Percentiles rank a stretch among this genome's conserved stretches.
phyloP scores from a whole-genome alignment of 2,797 vertebrate species.

The Typhlichthys subterraneus region DNA sequence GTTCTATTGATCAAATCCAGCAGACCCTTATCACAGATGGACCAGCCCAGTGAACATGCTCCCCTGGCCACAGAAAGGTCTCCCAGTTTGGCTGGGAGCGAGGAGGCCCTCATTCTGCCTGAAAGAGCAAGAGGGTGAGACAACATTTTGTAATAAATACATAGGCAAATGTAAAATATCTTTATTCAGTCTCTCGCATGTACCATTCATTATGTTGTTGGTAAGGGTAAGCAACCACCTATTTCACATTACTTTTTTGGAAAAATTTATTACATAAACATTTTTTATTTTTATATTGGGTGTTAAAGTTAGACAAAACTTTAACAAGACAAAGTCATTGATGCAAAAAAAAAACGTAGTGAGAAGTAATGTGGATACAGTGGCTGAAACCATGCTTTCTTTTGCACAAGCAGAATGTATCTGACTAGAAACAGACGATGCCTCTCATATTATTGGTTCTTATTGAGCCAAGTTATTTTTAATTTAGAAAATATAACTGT shows the following conservation, averaged over 20 bases:
- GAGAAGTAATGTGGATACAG: not conserved
- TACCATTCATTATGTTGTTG: too few relatives aligned
- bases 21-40: constrained; percentile 43
- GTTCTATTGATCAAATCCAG: constrained; percentile 9
- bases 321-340: too few relatives aligned
- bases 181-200: too few relatives aligned
- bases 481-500: too few relatives aligned
- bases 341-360: not conserved
- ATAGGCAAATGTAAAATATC: too few relatives aligned
- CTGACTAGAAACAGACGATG: constrained; percentile 62
- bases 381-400: constrained; percentile 10
- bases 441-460: constrained; percentile 34
- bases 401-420: not conserved
- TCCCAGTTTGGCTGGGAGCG: constrained; percentile 32
- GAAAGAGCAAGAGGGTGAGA: constrained; percentile 48
- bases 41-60: constrained; percentile 11
- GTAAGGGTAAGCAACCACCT: too few relatives aligned
- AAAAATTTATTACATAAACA: too few relatives aligned
- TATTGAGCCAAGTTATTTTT: not conserved
- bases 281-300: too few relatives aligned
- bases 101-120: constrained; percentile 30
- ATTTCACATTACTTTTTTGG: too few relatives aligned
- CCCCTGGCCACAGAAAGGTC: constrained; percentile 23
- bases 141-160: not conserved
- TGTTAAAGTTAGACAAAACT: too few relatives aligned